A percentile compares a stretch with the other conserved stretches of the same genome.
Evolutionary conservation across 2,113 vertebrate species (phyloP).

Genomic region (Urocynchramus pylzowi): DNA sequence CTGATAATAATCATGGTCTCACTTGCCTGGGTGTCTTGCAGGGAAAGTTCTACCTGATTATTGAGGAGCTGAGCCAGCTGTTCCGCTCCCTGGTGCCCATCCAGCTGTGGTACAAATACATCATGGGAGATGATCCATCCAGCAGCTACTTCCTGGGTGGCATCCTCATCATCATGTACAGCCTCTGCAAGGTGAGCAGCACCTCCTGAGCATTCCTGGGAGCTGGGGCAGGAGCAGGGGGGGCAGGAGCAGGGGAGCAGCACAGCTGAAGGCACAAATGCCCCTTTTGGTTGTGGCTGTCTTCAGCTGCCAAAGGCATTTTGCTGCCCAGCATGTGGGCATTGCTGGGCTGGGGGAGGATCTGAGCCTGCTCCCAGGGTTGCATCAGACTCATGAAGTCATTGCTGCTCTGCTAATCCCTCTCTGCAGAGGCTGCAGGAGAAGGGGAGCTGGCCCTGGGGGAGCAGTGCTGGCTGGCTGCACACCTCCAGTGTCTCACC

Average conservation of each 20-base stretch:
- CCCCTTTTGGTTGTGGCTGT: background rate
- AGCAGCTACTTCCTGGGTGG: slow-evolving; percentile 93
- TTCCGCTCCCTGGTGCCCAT: slow-evolving; percentile 93
- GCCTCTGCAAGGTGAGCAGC: slow-evolving; percentile 88
- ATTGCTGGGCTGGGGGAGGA: background rate
- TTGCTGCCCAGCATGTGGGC: background rate
- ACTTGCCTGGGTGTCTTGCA: slow-evolving; percentile 59
- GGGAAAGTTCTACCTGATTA: slow-evolving; percentile 94
- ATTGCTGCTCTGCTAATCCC: background rate
- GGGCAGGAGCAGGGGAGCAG: background rate
- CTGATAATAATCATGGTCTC: background rate
- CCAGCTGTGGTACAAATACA: slow-evolving; percentile 98
- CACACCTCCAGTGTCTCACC: background rate
- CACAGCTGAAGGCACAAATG: background rate
- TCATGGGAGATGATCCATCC: slow-evolving; percentile 92
- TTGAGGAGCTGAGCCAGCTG: slow-evolving; percentile 97
- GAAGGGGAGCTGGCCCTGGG: background rate
- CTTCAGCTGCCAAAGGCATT: background rate
- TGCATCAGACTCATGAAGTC: slow-evolving; percentile 57
- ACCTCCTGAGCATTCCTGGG: background rate
- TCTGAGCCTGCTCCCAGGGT: background rate
- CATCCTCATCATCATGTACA: slow-evolving; percentile 90
- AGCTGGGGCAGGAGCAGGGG: background rate
- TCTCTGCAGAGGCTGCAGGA: background rate
- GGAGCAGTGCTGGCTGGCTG: background rate